A percentile compares a stretch with the other conserved stretches of the same genome.
These are phyloP conservation scores for Hypothenemus hampei DNA, from an alignment of 1,140 invertebrate genomes.

Conservation along the genomic window DNA sequence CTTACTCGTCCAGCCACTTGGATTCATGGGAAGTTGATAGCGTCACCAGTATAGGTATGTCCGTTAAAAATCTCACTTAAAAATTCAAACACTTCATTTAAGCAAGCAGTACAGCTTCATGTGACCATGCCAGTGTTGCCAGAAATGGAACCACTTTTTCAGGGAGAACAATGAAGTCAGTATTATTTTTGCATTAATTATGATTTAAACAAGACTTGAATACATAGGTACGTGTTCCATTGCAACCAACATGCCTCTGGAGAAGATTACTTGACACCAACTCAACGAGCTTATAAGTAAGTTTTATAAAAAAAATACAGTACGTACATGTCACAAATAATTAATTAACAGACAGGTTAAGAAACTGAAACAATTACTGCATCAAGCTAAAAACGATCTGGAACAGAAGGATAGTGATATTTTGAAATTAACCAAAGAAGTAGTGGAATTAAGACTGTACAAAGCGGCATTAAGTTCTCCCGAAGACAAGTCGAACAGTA, in stretches of 20 bases:
- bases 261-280: slow-evolving; percentile 80
- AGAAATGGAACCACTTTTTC: slow-evolving; percentile 75
- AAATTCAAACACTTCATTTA: slow-evolving; percentile 3
- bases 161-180: slow-evolving; percentile 47
- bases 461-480: slow-evolving; percentile 71
- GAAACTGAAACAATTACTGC: slow-evolving; percentile 63
- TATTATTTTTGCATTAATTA: background rate
- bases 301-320: background rate
- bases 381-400: slow-evolving; percentile 67
- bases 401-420: slow-evolving; percentile 77
- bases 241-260: slow-evolving; percentile 71
- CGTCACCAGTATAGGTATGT: slow-evolving; percentile 69
- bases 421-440: slow-evolving; percentile 72
- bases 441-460: slow-evolving; percentile 72
- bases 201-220: too few species aligned
- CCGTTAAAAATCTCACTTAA: background rate
- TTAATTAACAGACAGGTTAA: slow-evolving; percentile 57
- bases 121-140: slow-evolving; percentile 74
- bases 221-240: slow-evolving; percentile 70
- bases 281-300: slow-evolving; percentile 66
- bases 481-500: slow-evolving; percentile 62
- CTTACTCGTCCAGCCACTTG: slow-evolving; percentile 37
- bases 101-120: slow-evolving; percentile 59
- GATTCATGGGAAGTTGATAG: slow-evolving; percentile 68
- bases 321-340: too few species aligned